These are phyloP conservation scores for Sphaeridia pumilis DNA, from an alignment of 2,888 invertebrate species.

Conservation along the genomic window DNA sequence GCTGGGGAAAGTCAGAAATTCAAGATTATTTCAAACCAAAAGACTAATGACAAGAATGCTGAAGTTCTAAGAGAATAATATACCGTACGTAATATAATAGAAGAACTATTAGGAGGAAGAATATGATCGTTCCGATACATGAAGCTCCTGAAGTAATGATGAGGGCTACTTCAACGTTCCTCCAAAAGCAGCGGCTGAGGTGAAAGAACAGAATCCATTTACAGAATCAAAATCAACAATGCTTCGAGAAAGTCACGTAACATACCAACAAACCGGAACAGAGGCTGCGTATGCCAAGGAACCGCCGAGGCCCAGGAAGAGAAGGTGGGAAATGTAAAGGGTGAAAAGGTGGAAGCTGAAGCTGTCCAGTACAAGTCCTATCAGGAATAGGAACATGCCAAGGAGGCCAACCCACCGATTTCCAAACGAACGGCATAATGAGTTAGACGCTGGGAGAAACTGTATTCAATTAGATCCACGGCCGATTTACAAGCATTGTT, in stretches of 20 bases:
- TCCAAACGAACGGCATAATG: slow-evolving; percentile 19
- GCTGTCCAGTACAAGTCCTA: slow-evolving; percentile 22
- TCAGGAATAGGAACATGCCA: slow-evolving; percentile 26
- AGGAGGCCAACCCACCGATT: slow-evolving; percentile 24
- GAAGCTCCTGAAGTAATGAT: slow-evolving; percentile 7
- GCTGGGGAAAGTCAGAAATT: not conserved
- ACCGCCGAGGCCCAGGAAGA: slow-evolving; percentile 22
- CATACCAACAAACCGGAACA: not conserved
- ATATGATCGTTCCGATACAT: slow-evolving; percentile 11
- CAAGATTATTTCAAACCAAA: no score
- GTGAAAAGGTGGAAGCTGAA: slow-evolving; percentile 14
- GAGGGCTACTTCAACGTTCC: slow-evolving; percentile 9
- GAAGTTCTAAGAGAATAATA: no score
- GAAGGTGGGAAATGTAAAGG: slow-evolving; percentile 18
- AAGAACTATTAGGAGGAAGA: slow-evolving; percentile 10
- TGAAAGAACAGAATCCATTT: not conserved
- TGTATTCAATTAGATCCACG: not conserved
- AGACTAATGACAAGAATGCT: no score
- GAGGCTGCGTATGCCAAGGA: slow-evolving; percentile 23
- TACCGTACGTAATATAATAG: slow-evolving; percentile 12
- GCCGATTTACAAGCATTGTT: not conserved
- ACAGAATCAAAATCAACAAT: not conserved
- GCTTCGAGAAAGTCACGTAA: not conserved
- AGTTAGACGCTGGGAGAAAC: slow-evolving; percentile 9
- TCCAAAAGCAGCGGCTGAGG: slow-evolving; percentile 23